Conservation (phyloP, 2,888 invertebrate genomes). For the Vanessa cardui region DNA sequence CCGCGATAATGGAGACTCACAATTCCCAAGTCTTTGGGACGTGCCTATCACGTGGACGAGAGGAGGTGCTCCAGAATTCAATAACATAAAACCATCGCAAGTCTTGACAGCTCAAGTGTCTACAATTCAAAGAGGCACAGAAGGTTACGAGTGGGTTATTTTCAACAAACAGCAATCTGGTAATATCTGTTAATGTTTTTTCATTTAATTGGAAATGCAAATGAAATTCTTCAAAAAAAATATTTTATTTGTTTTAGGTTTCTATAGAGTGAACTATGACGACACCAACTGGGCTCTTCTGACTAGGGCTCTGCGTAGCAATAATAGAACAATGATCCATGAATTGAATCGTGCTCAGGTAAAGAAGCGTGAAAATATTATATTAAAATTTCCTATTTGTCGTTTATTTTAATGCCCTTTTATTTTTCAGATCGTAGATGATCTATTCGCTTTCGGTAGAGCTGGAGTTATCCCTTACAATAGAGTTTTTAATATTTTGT, state of each 20-base stretch:
- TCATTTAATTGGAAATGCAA: background rate
- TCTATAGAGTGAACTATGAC: constrained; percentile 85
- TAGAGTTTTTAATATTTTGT: constrained; percentile 81
- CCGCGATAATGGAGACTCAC: constrained; percentile 54
- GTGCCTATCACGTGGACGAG: constrained; percentile 77
- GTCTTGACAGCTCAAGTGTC: constrained; percentile 52
- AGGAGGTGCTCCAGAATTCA: constrained; percentile 63
- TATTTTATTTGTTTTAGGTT: constrained; percentile 65
- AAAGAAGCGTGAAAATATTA: background rate
- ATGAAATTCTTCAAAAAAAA: background rate
- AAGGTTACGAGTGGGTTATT: constrained; percentile 81
- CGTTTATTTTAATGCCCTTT: background rate
- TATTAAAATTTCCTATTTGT: background rate
- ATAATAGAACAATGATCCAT: constrained; percentile 76
- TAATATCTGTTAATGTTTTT: constrained; percentile 46
- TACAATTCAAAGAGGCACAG: constrained; percentile 55
- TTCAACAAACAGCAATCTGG: constrained; percentile 84
- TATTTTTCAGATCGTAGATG: constrained; percentile 82
- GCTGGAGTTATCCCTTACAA: constrained; percentile 76
- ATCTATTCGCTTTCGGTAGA: constrained; percentile 83
- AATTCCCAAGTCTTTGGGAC: constrained; percentile 55
- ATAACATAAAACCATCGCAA: constrained; percentile 64
- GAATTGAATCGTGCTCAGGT: constrained; percentile 87
- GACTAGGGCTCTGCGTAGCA: constrained; percentile 69
- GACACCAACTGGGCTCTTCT: constrained; percentile 80